Base-by-base conservation (phyloP, 2,888 invertebrate species). In the Luperina testacea region DNA sequence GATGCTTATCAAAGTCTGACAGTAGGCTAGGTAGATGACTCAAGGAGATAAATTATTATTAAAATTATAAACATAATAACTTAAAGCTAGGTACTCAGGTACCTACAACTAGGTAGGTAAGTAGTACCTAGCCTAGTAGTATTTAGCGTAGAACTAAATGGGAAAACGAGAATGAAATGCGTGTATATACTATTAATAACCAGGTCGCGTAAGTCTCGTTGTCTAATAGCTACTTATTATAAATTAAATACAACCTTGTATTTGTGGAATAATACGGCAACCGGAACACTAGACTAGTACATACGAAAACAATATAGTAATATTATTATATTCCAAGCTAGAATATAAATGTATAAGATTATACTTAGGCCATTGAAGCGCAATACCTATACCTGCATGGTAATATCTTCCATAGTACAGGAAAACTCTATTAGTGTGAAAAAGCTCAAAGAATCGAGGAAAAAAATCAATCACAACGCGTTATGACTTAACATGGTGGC, bases 241-340 rank as follows among this genome's bases (percentile, higher is more conserved):
- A 77, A 73, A 70, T 57, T 48, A 57, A 42, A 38, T 45, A 69
- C 27, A 75, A 64, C 75, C 79, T 82, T 80, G 75, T 80, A 48
- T 78, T 57, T 2, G 32, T 84, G 91, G 90, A 89, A 90, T 91
- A 89, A 80, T 86, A 87, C 87, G 48, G 45, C 42, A 64, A 73
- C 71, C 57, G 67, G 70, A 86, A 75, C 73, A 67, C 63, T 57
- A 59, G 38, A n/a, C 11, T 69, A 70, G 6, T 61, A 27, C 5
- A 8, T 27, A 53, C 53, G 8, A 61, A 70, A 81, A 81, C 53
- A 64, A 72, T 59, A 45, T 63, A 65, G 32, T 48, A 51, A 53
- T 63, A 72, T 32, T 38, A 38, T 38, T 38, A 38, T 38, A 45
- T 45, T 61, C 17, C 42, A 53, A 73, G 9, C n/a, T 42, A n/a